These are phyloP conservation scores for Bucorvus abyssinicus DNA, from an alignment of 2,797 vertebrate genomes.

Conservation along the genomic window DNA sequence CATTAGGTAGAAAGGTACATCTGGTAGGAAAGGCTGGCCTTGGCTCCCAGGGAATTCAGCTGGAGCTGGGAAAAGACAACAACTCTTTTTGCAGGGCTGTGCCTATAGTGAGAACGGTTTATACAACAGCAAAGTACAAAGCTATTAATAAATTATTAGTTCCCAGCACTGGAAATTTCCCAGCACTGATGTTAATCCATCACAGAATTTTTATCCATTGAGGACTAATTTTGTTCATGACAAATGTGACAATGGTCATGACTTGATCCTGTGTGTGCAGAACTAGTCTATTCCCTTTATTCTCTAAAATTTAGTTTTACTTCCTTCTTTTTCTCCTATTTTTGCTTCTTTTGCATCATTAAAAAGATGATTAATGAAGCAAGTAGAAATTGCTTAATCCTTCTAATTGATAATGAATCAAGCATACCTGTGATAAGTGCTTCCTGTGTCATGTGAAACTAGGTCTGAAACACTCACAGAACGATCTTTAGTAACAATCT, in stretches of 20 bases:
- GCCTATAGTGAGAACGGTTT: not conserved
- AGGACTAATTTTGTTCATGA: slow-evolving; percentile 14
- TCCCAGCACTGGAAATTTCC: not conserved
- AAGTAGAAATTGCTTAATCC: slow-evolving; percentile 21
- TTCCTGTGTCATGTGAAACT: not conserved
- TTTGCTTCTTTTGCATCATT: slow-evolving; percentile 41
- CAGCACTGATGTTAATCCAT: not conserved
- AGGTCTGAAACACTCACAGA: not conserved
- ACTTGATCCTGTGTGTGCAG: not conserved
- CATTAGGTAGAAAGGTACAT: not conserved
- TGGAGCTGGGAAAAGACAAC: not conserved
- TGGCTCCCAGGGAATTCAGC: not conserved
- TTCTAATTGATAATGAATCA: slow-evolving; percentile 30
- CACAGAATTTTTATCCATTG: slow-evolving; percentile 22
- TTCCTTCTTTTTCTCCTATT: not conserved
- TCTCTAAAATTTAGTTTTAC: not conserved
- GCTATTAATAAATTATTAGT: not conserved
- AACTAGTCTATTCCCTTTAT: slow-evolving; percentile 14
- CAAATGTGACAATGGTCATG: slow-evolving; percentile 13
- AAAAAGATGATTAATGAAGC: slow-evolving; percentile 48
- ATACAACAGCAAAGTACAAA: not conserved
- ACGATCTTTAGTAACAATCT: not conserved
- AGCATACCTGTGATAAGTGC: not conserved
- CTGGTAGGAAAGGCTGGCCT: not conserved
- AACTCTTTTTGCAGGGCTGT: not conserved